Conservation (phyloP, 2,797 vertebrate species). For the Tamandua tetradactyla region DNA sequence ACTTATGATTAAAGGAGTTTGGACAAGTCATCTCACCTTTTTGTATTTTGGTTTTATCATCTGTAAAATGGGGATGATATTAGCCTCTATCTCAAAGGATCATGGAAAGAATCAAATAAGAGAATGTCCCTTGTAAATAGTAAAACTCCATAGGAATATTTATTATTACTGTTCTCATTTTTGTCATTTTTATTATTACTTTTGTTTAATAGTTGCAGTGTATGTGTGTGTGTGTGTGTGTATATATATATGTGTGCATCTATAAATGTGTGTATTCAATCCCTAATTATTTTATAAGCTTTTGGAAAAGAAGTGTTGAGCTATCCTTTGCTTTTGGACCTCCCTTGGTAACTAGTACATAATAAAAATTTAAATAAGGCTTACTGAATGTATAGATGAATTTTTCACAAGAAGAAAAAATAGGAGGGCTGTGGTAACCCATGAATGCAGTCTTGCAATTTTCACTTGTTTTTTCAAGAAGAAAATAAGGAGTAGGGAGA, state of each 20-base stretch:
- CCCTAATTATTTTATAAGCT: neutral
- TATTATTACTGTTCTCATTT: neutral
- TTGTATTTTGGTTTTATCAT: neutral
- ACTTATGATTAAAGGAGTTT: neutral
- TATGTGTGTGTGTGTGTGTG: too few relatives aligned
- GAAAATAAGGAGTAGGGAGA: neutral
- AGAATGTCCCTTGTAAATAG: neutral
- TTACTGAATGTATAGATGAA: neutral
- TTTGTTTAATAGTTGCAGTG: neutral
- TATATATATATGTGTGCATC: neutral
- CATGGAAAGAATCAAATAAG: neutral
- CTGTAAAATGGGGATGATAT: neutral
- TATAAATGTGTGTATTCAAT: too few relatives aligned
- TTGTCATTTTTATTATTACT: neutral
- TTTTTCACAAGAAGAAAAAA: constrained; percentile 49
- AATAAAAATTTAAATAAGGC: neutral
- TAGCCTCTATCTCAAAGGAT: neutral
- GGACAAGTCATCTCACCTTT: neutral
- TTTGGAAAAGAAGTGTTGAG: neutral
- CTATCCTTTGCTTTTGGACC: constrained; percentile 19
- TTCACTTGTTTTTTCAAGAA: constrained; percentile 44
- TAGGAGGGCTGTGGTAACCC: neutral
- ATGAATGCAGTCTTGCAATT: neutral
- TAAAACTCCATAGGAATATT: neutral
- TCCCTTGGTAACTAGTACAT: neutral